Conservation (phyloP, 2,113 vertebrate species). For the Saiga tatarica region DNA sequence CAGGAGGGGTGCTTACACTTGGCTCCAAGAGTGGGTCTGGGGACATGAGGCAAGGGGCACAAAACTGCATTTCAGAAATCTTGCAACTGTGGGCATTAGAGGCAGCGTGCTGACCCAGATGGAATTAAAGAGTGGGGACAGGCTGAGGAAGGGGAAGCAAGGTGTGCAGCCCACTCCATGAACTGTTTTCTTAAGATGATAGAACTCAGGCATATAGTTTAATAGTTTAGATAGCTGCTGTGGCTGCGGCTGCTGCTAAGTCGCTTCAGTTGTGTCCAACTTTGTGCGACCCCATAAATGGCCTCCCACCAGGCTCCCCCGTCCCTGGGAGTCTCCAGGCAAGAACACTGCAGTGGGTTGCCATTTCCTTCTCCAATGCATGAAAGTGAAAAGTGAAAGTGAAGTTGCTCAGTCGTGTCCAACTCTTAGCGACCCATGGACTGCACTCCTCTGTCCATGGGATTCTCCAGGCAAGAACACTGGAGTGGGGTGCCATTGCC, state of each 20-base stretch:
- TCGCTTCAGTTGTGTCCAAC: too few relatives aligned
- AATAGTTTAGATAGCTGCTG: background rate
- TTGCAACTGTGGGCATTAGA: background rate
- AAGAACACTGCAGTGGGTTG: too few relatives aligned
- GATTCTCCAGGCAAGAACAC: too few relatives aligned
- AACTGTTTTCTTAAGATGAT: background rate
- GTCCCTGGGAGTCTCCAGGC: too few relatives aligned
- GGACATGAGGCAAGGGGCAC: background rate
- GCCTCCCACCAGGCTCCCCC: too few relatives aligned
- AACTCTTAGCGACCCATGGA: too few relatives aligned
- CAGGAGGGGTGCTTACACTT: background rate
- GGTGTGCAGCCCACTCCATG: background rate
- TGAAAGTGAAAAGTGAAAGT: too few relatives aligned
- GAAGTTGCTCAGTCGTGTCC: too few relatives aligned
- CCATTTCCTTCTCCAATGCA: too few relatives aligned
- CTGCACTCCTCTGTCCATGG: too few relatives aligned
- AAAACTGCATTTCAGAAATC: background rate
- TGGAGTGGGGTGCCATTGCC: too few relatives aligned
- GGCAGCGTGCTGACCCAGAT: background rate
- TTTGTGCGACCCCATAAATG: rapidly evolving
- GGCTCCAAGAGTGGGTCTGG: background rate
- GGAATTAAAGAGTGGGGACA: background rate
- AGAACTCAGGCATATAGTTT: background rate
- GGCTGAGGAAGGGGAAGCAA: background rate
- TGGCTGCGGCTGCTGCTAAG: too few relatives aligned